phyloP scores from a whole-genome alignment of 2,797 vertebrate genomes.

The Sebastes kiyomatsui region DNA sequence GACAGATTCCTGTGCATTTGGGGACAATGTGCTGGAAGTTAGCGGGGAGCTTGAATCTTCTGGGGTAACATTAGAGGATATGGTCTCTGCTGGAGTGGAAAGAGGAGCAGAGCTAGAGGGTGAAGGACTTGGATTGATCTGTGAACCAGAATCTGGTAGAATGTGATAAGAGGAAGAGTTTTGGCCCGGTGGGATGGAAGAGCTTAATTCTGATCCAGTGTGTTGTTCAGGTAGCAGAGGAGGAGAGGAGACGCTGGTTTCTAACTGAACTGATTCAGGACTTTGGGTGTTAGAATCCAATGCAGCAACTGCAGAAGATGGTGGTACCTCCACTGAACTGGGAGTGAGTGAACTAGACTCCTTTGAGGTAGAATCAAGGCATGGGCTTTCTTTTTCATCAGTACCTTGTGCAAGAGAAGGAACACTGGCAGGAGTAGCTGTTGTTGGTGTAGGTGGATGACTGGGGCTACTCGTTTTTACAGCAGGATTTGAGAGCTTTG shows the following conservation, averaged over 20 bases:
- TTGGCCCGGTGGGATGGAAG: not conserved
- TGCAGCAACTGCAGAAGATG: not conserved
- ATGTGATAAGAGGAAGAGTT: constrained; percentile 7
- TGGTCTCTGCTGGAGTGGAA: not conserved
- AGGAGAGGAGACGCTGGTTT: constrained; percentile 4
- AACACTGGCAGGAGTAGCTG: not conserved
- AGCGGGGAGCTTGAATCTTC: constrained; percentile 1
- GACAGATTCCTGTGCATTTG: constrained; percentile 4
- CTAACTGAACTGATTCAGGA: not conserved
- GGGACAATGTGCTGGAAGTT: not conserved
- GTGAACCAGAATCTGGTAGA: constrained; percentile 4
- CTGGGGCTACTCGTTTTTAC: constrained; percentile 36
- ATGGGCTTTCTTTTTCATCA: constrained; percentile 19
- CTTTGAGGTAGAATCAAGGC: constrained; percentile 26
- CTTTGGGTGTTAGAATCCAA: not conserved
- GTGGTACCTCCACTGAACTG: not conserved
- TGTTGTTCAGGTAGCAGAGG: not conserved
- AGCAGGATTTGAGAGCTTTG: constrained; percentile 31
- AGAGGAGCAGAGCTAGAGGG: not conserved
- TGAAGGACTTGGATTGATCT: not conserved
- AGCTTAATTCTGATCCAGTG: not conserved
- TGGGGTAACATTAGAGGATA: not conserved
- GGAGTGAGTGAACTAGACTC: not conserved
- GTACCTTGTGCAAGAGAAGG: constrained; percentile 7
- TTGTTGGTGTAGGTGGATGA: not conserved